Conservation (phyloP, 2,113 vertebrate species). For the Varanus komodoensis region DNA sequence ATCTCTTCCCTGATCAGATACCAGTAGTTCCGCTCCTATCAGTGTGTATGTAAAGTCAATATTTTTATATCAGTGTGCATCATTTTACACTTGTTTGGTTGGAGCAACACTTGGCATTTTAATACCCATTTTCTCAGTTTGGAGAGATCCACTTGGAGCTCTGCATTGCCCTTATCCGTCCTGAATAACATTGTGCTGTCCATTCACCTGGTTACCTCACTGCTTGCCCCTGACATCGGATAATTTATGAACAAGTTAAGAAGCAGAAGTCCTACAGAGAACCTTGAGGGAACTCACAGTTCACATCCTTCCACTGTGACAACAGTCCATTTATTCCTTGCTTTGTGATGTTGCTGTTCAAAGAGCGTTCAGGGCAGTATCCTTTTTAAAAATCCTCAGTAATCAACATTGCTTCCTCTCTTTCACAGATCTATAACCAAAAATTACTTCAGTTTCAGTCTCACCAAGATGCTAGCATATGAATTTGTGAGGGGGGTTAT, state of each 20-base stretch:
- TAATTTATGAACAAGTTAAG: no score
- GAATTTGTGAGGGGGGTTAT: not conserved
- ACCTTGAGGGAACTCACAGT: not conserved
- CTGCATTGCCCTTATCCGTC: not conserved
- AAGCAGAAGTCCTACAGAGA: no score
- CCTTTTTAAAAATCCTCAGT: not conserved
- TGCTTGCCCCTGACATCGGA: no score
- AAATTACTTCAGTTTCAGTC: not conserved
- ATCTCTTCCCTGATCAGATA: no score
- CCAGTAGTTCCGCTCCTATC: no score
- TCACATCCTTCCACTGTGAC: not conserved
- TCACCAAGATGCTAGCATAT: not conserved
- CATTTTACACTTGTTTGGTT: no score
- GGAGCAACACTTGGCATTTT: not conserved
- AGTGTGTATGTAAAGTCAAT: no score
- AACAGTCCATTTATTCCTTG: not conserved
- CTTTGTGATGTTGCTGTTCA: not conserved
- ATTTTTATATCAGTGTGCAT: no score
- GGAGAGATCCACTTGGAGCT: not conserved
- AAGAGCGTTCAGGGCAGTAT: not conserved
- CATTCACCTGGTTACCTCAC: no score
- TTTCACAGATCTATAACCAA: not conserved
- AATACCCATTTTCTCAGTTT: not conserved
- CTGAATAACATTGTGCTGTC: not conserved
- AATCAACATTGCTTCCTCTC: not conserved